Evolutionary conservation across 92 coral and sea anemone genomes (phyloP), one percentile per base, ranked within the genome.

Genomic region (Porites rus): DNA sequence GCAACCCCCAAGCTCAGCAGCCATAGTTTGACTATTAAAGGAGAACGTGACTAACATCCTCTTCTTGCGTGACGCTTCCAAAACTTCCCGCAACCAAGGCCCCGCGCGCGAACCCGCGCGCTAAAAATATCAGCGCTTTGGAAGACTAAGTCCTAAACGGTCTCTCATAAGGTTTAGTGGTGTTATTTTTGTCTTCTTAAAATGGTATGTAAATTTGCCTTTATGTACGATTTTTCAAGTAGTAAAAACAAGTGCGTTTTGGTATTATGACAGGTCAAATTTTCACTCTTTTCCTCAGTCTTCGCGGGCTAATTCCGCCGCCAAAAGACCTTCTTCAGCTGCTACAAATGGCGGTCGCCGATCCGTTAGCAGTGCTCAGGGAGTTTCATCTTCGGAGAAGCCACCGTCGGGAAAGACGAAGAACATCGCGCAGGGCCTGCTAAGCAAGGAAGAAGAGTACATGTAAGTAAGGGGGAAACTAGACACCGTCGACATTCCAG

Each of bases 381-480:
- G 66, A 71, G 78, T 90, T 17, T 88, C 86, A 14, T 75, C 87
- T 16, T 74, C 79, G 76, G 90, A 80, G 51, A 86, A 94, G 51
- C 98, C 95, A 65, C 92, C 96, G 1, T 88, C 98, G 3, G 98
- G 98, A 59, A 95, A 91, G 65, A 86, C 88, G 52, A 93, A 88
- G 90, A 95, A 90, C 87, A 93, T 95, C 19, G 86, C 98, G 1
- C 96, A 92, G 80, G 97, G 90, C 25, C 90, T 97, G 65, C 85
- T 93, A 71, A 93, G 88, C 77, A 97, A 97, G 89, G 99, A 97
- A 76, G 98, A 97, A 20, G 99, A 97, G 83, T 97, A 97, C 69
- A 92, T 95, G 99, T 97, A 67, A 84, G 99, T 83, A 58, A 24
- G 0, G 8, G 12, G 38, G 28, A 25, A 53, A 43, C 4, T 25